phyloP scores from a whole-genome alignment of 2,888 invertebrate genomes.

The Synergus gifuensis region DNA sequence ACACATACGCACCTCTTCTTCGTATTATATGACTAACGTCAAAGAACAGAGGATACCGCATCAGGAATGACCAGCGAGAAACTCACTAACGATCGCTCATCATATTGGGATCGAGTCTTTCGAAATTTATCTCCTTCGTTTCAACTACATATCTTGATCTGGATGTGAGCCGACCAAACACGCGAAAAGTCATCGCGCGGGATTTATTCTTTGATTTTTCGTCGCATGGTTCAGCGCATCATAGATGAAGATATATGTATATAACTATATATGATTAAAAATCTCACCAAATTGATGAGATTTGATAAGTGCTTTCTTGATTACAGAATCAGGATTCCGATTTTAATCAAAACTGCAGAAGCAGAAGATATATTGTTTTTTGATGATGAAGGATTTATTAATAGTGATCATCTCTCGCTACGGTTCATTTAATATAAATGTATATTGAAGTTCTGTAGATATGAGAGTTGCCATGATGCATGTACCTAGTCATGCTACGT shows the following conservation, averaged over 20 bases:
- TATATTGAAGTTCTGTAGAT: not conserved
- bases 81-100: conserved; percentile 54
- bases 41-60: conserved; percentile 34
- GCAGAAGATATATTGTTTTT: too few species aligned
- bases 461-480: conserved; percentile 49
- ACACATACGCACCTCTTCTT: not conserved
- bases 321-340: too few species aligned
- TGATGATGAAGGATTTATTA: not conserved
- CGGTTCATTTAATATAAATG: conserved; percentile 12
- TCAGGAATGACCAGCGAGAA: conserved; percentile 55
- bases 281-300: too few species aligned
- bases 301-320: too few species aligned
- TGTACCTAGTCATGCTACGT: conserved; percentile 68
- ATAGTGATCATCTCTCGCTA: not conserved
- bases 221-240: not conserved
- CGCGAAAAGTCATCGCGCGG: conserved; percentile 44
- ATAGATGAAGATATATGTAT: not conserved
- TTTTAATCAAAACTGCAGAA: too few species aligned
- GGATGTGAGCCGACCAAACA: conserved; percentile 46
- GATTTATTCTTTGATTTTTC: conserved; percentile 17
- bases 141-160: conserved; percentile 41
- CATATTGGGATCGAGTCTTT: conserved; percentile 45
- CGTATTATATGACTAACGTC: conserved; percentile 4
- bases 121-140: conserved; percentile 47
- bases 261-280: too few species aligned